Evolutionary conservation across 2,888 invertebrate genomes (phyloP).

Genomic region (Cryptocephalus primarius): DNA sequence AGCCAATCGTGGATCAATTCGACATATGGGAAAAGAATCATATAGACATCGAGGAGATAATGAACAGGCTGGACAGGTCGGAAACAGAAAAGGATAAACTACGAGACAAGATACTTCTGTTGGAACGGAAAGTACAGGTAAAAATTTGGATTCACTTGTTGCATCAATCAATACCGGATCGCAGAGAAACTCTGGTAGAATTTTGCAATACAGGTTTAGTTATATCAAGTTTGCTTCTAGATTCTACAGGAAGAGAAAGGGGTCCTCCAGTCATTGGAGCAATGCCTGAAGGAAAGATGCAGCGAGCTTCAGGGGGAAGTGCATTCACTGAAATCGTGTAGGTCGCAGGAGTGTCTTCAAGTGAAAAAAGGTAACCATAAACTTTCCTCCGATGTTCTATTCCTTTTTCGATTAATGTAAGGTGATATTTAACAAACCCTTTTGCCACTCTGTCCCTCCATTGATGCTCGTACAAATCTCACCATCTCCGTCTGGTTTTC

Average conservation of each 20-base stretch:
- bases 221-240: conserved; percentile 36
- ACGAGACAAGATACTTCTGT: conserved; percentile 54
- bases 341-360: conserved; percentile 28
- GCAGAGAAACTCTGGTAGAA: not conserved
- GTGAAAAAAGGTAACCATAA: conserved; percentile 10
- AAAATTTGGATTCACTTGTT: not conserved
- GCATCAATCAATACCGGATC: no score
- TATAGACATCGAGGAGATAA: conserved; percentile 68
- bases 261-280: conserved; percentile 59
- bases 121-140: conserved; percentile 64
- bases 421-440: no score
- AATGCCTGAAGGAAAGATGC: conserved; percentile 64
- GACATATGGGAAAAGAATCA: conserved; percentile 66
- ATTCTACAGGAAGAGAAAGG: conserved; percentile 70
- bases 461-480: no score
- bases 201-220: not conserved
- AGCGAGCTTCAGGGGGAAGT: conserved; percentile 66
- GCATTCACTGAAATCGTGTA: conserved; percentile 46
- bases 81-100: conserved; percentile 55
- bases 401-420: no score
- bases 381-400: not conserved
- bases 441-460: no score
- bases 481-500: conserved; percentile 15
- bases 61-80: conserved; percentile 57
- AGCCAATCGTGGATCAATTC: conserved; percentile 56